Evolutionary conservation across 2,888 invertebrate genomes (phyloP).

Genomic region (Ormyrus pomaceus): DNA sequence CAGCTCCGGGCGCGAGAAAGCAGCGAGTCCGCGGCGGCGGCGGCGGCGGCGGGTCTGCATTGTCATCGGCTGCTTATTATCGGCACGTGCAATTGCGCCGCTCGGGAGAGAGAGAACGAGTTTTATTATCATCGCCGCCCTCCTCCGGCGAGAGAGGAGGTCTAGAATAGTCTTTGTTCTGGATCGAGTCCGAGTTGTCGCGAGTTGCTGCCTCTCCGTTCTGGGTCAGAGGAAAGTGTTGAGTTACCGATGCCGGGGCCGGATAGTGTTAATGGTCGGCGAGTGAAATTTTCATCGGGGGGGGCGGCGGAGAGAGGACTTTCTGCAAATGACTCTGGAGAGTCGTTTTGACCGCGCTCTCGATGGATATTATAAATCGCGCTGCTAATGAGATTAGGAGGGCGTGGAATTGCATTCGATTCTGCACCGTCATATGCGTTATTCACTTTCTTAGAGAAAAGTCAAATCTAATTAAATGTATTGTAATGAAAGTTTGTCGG

Average conservation of each 20-base stretch:
- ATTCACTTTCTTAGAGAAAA: too few species aligned
- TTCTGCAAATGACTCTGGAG: too few species aligned
- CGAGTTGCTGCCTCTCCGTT: slow-evolving; percentile 1
- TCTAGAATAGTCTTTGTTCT: slow-evolving; percentile 40
- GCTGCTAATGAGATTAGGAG: too few species aligned
- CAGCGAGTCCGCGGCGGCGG: neutral
- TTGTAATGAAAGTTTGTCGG: too few species aligned
- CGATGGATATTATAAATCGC: too few species aligned
- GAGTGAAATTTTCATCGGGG: too few species aligned
- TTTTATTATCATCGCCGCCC: slow-evolving; percentile 52
- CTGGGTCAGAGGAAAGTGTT: slow-evolving; percentile 51
- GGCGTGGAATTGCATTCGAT: too few species aligned
- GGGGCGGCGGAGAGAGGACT: too few species aligned
- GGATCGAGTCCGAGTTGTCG: neutral
- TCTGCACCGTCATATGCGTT: too few species aligned
- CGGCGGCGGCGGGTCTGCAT: slow-evolving; percentile 21
- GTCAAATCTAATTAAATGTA: too few species aligned
- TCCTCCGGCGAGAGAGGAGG: neutral
- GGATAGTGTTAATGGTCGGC: too few species aligned
- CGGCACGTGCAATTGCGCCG: slow-evolving; percentile 13
- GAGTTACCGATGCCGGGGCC: slow-evolving; percentile 14
- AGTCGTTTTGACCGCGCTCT: too few species aligned
- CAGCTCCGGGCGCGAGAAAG: slow-evolving; percentile 4
- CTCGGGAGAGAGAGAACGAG: slow-evolving; percentile 24
- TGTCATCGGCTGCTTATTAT: slow-evolving; percentile 52